Conservation (phyloP, 1,140 invertebrate species). For the Medauroidea extradentata region DNA sequence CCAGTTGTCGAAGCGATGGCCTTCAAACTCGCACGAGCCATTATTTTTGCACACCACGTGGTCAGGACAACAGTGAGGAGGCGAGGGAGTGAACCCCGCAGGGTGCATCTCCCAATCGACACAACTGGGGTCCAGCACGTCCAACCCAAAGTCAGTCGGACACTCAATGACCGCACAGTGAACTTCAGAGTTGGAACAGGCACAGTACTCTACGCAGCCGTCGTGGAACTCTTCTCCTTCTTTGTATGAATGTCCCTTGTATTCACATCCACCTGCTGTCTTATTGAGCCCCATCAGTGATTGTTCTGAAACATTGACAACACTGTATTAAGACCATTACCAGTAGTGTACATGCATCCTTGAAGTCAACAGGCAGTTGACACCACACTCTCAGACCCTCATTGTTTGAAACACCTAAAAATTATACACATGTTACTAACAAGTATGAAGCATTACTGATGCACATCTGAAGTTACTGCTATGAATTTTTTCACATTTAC, state of each 20-base stretch:
- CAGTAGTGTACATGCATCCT: too few relatives aligned
- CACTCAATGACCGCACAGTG: slow-evolving; percentile 77
- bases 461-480: too few relatives aligned
- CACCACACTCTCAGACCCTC: too few relatives aligned
- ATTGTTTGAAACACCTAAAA: too few relatives aligned
- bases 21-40: slow-evolving; percentile 68
- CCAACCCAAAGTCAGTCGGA: slow-evolving; percentile 74
- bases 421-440: too few relatives aligned
- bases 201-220: slow-evolving; percentile 66
- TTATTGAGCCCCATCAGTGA: too few relatives aligned
- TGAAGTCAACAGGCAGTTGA: too few relatives aligned
- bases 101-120: slow-evolving; percentile 78
- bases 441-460: too few relatives aligned
- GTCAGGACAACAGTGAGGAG: slow-evolving; percentile 79
- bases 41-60: slow-evolving; percentile 69
- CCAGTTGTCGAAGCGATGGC: slow-evolving; percentile 55
- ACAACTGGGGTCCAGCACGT: slow-evolving; percentile 72
- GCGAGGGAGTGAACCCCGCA: slow-evolving; percentile 59
- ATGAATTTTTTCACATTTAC: too few relatives aligned
- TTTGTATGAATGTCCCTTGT: slow-evolving; percentile 55
- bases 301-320: too few relatives aligned
- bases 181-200: slow-evolving; percentile 58
- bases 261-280: slow-evolving; percentile 41
- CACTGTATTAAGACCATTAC: too few relatives aligned
- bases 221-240: slow-evolving; percentile 64